Conservation (phyloP, 1,140 invertebrate genomes). For the Heliothis virescens region DNA sequence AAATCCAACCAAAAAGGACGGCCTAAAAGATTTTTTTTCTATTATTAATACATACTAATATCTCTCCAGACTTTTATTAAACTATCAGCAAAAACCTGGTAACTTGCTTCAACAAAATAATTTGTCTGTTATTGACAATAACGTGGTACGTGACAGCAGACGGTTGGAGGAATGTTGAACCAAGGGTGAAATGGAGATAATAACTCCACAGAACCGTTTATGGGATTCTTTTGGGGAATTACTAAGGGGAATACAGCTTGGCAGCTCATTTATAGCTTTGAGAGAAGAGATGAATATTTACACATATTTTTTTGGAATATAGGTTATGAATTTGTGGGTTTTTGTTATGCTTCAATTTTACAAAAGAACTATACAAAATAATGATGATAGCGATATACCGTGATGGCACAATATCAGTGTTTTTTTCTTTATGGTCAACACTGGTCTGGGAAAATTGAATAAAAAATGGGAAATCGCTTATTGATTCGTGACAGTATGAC, state of each 20-base stretch:
- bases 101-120: slow-evolving; percentile 10
- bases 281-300: too few relatives aligned
- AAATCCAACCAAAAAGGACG: too few relatives aligned
- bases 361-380: neutral
- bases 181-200: slow-evolving; percentile 2
- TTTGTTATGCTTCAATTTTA: neutral
- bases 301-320: too few relatives aligned
- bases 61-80: neutral
- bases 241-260: slow-evolving; percentile 11
- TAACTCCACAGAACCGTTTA: slow-evolving; percentile 9
- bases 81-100: neutral
- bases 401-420: too few relatives aligned
- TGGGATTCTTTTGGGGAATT: slow-evolving; percentile 31
- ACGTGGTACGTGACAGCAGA: slow-evolving; percentile 2
- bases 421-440: too few relatives aligned
- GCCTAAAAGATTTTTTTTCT: too few relatives aligned
- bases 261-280: neutral
- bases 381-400: neutral
- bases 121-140: slow-evolving; percentile 33
- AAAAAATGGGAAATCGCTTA: too few relatives aligned
- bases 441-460: too few relatives aligned
- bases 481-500: too few relatives aligned
- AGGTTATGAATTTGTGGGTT: neutral
- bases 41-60: too few relatives aligned
- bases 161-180: neutral